Conservation (phyloP, 2,113 vertebrate genomes). For the Ellobius talpinus region DNA sequence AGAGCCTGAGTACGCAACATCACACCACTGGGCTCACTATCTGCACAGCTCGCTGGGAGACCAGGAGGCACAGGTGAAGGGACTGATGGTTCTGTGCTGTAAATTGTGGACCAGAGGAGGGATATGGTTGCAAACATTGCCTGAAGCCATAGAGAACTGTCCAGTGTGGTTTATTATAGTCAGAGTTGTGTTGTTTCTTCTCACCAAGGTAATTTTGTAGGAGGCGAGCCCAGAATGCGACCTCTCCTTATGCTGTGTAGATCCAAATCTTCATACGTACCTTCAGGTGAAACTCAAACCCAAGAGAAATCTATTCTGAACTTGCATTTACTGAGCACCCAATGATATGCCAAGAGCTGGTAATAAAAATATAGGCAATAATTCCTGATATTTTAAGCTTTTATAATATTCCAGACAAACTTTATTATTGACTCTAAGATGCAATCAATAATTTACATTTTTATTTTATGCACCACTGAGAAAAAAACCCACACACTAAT, state of each 20-base stretch:
- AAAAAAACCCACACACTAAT: background rate
- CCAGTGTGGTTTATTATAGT: constrained; percentile 25
- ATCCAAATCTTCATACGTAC: background rate
- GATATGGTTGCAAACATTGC: background rate
- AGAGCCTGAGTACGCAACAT: constrained; percentile 13
- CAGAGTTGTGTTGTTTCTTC: background rate
- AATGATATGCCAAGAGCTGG: background rate
- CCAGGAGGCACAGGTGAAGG: background rate
- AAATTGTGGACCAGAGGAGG: background rate
- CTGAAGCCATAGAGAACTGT: constrained; percentile 20
- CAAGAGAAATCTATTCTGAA: background rate
- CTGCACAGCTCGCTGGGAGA: constrained; percentile 53
- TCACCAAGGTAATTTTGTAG: constrained; percentile 5
- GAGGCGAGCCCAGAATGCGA: background rate
- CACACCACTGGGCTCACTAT: constrained; percentile 25
- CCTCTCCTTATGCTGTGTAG: background rate
- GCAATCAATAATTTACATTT: constrained; percentile 17
- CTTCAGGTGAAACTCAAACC: background rate
- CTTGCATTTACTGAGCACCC: background rate
- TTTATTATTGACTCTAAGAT: constrained; percentile 17
- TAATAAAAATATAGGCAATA: background rate
- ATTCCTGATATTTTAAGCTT: constrained; percentile 1
- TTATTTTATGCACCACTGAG: background rate
- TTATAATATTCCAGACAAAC: background rate
- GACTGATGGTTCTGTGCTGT: background rate